phyloP scores from a whole-genome alignment of 2,888 invertebrate genomes.

The Rhamnusium bicolor region DNA sequence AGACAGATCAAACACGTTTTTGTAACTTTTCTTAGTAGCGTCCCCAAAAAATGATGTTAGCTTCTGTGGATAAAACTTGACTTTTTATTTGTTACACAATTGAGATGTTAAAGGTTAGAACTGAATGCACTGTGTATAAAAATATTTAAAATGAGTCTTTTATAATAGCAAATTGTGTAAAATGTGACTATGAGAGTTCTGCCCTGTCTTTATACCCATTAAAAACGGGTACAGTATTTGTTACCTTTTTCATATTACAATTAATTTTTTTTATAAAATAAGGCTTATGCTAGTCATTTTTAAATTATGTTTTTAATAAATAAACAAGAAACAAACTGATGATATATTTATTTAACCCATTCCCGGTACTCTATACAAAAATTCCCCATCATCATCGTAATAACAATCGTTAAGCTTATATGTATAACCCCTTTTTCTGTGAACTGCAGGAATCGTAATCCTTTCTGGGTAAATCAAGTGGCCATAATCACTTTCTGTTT shows the following conservation, averaged over 20 bases:
- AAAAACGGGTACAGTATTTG: conserved; percentile 42
- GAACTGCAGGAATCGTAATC: conserved; percentile 81
- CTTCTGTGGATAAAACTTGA: no score
- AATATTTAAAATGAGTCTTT: no score
- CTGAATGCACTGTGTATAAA: no score
- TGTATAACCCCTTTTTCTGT: conserved; percentile 77
- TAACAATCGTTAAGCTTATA: conserved; percentile 86
- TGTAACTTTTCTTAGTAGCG: no score
- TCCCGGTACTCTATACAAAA: conserved; percentile 85
- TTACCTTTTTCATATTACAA: conserved; percentile 55
- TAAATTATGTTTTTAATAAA: conserved; percentile 60
- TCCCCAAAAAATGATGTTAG: no score
- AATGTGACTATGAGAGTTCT: conserved; percentile 11
- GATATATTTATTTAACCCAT: conserved; percentile 68
- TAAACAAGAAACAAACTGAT: conserved; percentile 41
- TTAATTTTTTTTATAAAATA: conserved; percentile 38
- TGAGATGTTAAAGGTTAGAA: no score
- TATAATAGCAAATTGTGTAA: not conserved
- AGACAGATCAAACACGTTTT: no score
- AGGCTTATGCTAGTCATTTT: conserved; percentile 66
- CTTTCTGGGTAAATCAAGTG: conserved; percentile 73
- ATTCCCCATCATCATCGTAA: conserved; percentile 86
- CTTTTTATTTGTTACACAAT: no score
- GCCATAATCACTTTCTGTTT: conserved; percentile 54
- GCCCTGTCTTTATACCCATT: conserved; percentile 13